Percentiles rank a stretch among this genome's conserved stretches.
phyloP scores from a whole-genome alignment of 2,888 invertebrate species.

The Drosophila prostipennis region DNA sequence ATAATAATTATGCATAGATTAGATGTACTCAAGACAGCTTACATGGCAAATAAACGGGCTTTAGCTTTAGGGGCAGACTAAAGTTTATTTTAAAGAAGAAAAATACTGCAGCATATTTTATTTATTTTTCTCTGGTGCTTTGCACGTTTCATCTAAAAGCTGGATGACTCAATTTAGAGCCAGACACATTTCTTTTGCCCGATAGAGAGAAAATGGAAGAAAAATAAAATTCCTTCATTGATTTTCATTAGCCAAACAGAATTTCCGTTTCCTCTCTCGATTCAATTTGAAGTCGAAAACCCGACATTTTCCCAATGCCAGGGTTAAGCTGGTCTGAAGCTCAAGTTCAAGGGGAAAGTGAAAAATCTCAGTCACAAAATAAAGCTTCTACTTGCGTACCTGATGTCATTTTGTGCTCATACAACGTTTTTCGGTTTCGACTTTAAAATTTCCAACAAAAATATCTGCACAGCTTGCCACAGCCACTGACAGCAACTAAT shows the following conservation, averaged over 20 bases:
- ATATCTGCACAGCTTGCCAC: conserved; percentile 33
- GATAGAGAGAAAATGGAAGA: not conserved
- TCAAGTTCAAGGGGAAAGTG: conserved; percentile 60
- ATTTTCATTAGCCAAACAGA: conserved; percentile 61
- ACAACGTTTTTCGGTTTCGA: conserved; percentile 7
- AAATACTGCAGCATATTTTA: not conserved
- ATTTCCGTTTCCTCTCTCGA: conserved; percentile 56
- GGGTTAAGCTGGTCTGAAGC: conserved; percentile 46
- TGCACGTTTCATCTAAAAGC: conserved; percentile 44
- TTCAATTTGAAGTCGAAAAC: conserved; percentile 7
- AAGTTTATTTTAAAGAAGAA: conserved; percentile 8
- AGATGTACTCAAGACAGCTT: conserved; percentile 18
- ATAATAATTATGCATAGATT: conserved; percentile 54
- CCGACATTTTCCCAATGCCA: conserved; percentile 66
- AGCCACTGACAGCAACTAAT: conserved; percentile 68
- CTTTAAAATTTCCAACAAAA: conserved; percentile 27
- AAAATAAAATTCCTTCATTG: conserved; percentile 50
- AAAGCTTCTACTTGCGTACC: conserved; percentile 7
- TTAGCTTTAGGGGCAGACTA: not conserved
- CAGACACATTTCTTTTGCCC: conserved; percentile 52
- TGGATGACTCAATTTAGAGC: conserved; percentile 50
- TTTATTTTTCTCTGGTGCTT: conserved; percentile 4
- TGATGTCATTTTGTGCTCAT: conserved; percentile 44
- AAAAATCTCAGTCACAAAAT: conserved; percentile 33
- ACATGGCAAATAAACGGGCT: conserved; percentile 24